Base-by-base conservation (phyloP, 2,888 invertebrate genomes). In the Osmoderma eremita region DNA sequence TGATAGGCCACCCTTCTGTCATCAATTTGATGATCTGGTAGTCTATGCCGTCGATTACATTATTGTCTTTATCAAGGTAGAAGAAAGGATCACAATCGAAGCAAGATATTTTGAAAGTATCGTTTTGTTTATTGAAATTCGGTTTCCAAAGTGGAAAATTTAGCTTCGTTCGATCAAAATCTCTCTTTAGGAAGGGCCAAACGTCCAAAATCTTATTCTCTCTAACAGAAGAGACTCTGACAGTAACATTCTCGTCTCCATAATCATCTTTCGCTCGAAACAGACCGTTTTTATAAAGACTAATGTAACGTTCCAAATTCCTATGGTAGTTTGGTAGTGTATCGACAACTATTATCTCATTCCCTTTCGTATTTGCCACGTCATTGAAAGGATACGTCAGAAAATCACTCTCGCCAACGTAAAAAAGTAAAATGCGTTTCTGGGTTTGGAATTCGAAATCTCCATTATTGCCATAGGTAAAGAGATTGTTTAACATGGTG, bases 41-140 rank as follows among this genome's bases (percentile, higher is more conserved):
- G 17, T 67, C 64, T n/a, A 67, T 42, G 8, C 67, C 67, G 20
- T 67, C 64, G 18, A 13, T 39, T 3, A 41, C 58, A 17, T 41
- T 38, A 5, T 15, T 50, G 2, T 42, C 12, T 2, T 48, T 5
- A 17, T 50, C 17, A 5, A 50, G 12, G 18, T 49, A 67, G 20
- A 67, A 30, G 30, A 42, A 64, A 1, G 67, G 67, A 1, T 64
- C 38, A 15, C 67, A 67, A 50, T 67, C 30, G 20, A 61, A 67
- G 12, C 24, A 17, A 3, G 64, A 20, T 38, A 64, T 58, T 10
- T 30, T 64, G n/a, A 67, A 64, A 8, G 39, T 45, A 15, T 22
- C 20, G 12, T 58, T 64, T 3, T 22, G 17, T 3, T 22, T 13
- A 5, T n/a, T 12, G 15, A 38, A 50, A 49, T 50, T 50, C 0